Base-by-base conservation (phyloP, 2,113 vertebrate species). In the Machaerirhynchus nigripectus region DNA sequence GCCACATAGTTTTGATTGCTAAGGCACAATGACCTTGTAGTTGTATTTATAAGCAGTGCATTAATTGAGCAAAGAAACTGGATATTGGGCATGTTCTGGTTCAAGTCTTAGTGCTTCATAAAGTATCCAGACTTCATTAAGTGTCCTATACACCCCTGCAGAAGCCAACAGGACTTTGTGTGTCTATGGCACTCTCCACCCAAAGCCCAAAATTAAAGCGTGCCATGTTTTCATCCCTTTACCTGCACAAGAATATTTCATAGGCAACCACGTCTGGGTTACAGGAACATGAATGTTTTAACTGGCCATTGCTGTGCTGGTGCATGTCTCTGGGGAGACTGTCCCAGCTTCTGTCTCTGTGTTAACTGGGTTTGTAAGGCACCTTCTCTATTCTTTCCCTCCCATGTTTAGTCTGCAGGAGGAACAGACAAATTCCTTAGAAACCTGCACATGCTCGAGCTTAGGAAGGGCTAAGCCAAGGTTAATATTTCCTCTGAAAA, bases 211-310 rank as follows among this genome's bases (percentile, higher is more conserved):
- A 89, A 57, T 19, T 49, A 15, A 64, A 84, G 44, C 18, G 7
- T 7, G 18, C 8, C 18, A 13, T 9, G 30, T 55, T 70, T 80
- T n/a, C 28, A 50, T 18, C n/a, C 30, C 3, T 47, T 63, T 46
- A 49, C 5, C 26, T 18, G 9, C 1, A 1, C 50, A 39, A 42
- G 37, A 20, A 16, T 37, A 31, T 81, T 87, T 77, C 57, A 40
- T 9, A n/a, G 52, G 7, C 31, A 39, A 0, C 14, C 39, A 9
- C 1, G 0, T 26, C 7, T 49, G 57, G 40, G 24, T 52, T 61
- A 19, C 17, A 74, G 50, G 30, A 65, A 28, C 12, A 6, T 1
- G 33, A 30, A 8, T 42, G 27, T 50, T 74, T 47, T 26, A n/a
- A 31, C 8, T 78, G 60, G 26, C 37, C 46, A 6, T 2, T 35